Conservation (phyloP, 2,113 vertebrate genomes). For the Okapia johnstoni region DNA sequence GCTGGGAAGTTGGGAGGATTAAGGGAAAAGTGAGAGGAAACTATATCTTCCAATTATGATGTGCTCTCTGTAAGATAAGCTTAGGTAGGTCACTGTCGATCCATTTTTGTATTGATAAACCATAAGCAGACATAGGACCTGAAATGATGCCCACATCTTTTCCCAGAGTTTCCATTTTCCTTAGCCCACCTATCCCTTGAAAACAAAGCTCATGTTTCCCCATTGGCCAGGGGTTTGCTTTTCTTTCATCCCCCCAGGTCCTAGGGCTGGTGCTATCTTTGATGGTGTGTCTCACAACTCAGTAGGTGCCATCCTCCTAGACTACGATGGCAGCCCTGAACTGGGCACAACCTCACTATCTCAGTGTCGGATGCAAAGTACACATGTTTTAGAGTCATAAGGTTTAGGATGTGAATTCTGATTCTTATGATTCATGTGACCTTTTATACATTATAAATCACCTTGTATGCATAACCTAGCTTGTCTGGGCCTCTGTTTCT, state of each 20-base stretch:
- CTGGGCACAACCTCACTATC: neutral
- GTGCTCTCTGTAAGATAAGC: neutral
- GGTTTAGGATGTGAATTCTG: neutral
- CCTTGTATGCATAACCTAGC: neutral
- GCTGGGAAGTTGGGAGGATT: neutral
- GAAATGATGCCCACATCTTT: neutral
- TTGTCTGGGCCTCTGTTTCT: neutral
- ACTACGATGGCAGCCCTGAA: neutral
- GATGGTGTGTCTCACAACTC: neutral
- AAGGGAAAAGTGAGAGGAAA: neutral
- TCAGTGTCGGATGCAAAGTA: neutral
- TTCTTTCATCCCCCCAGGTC: neutral
- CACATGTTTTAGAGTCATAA: neutral
- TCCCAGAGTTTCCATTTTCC: neutral
- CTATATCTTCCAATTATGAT: neutral
- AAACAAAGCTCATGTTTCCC: neutral
- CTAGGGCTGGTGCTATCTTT: neutral
- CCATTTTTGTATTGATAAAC: neutral
- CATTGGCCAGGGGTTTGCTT: neutral
- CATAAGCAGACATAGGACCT: neutral
- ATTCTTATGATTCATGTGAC: neutral
- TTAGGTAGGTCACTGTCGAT: neutral
- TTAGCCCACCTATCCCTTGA: neutral
- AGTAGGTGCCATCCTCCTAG: neutral
- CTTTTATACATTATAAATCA: neutral